Percentiles rank a stretch among this genome's conserved stretches.
These are phyloP conservation scores for Rhagologus leucostigma DNA, from an alignment of 2,113 vertebrate species.

Conservation along the genomic window DNA sequence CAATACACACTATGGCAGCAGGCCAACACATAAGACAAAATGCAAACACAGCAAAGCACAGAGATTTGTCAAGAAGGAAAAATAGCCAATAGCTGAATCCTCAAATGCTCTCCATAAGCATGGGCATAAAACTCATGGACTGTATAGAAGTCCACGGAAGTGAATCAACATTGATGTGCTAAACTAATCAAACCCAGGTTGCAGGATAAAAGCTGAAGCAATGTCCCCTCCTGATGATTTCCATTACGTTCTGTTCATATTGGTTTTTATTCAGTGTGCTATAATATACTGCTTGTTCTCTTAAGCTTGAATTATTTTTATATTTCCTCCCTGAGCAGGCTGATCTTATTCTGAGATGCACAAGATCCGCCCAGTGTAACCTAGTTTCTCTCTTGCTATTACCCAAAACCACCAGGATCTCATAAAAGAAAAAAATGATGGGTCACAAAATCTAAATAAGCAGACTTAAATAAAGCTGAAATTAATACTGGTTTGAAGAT, in stretches of 20 bases:
- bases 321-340: not conserved
- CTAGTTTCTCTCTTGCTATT: not conserved
- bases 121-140: not conserved
- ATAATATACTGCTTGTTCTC: not conserved
- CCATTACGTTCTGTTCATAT: not conserved
- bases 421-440: not conserved
- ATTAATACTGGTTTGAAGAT: not conserved
- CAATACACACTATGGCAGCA: not conserved
- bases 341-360: not conserved
- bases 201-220: not conserved
- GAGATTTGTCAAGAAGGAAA: not conserved
- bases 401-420: not conserved
- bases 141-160: not conserved
- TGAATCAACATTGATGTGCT: not conserved
- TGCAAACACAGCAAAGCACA: not conserved
- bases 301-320: not conserved
- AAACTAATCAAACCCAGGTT: not conserved
- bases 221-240: not conserved
- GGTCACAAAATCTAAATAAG: not conserved
- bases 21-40: not conserved
- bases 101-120: not conserved
- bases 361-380: not conserved
- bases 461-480: slow-evolving; percentile 38
- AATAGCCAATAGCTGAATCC: not conserved
- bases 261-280: not conserved